Evolutionary conservation across 30 jellyfish, hydroid and myxozoan species (phyloP).

Genomic region (Mastigias papua): DNA sequence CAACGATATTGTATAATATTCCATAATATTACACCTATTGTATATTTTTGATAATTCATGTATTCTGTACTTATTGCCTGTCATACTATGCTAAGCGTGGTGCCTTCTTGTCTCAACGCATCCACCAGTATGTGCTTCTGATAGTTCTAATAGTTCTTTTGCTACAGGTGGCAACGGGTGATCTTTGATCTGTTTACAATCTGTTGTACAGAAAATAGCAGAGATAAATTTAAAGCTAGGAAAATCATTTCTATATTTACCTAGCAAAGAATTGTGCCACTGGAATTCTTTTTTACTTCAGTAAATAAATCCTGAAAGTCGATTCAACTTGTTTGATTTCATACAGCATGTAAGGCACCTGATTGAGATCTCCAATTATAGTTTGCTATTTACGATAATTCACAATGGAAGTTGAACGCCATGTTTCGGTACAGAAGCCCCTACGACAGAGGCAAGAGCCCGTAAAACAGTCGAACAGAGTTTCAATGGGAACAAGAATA

Average conservation of each 20-base stretch:
- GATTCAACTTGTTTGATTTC: not conserved
- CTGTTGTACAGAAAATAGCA: not conserved
- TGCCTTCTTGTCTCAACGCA: too few species aligned
- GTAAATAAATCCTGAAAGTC: too few species aligned
- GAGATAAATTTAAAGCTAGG: too few species aligned
- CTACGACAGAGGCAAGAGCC: conserved; percentile 1
- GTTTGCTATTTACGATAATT: not conserved
- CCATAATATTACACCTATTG: too few species aligned
- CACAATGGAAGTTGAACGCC: not conserved
- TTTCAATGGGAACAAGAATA: conserved; percentile 26
- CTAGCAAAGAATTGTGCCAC: too few species aligned
- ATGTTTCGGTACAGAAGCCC: not conserved
- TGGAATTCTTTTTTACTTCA: too few species aligned
- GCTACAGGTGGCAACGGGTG: conserved; percentile 2
- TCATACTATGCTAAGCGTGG: too few species aligned
- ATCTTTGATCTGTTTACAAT: not conserved
- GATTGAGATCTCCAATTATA: not conserved
- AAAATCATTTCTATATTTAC: too few species aligned
- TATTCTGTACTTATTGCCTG: too few species aligned
- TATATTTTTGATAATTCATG: too few species aligned
- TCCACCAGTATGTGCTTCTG: not conserved
- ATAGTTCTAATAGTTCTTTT: not conserved
- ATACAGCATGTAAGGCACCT: not conserved
- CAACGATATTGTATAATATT: too few species aligned
- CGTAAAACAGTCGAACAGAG: not conserved